These are phyloP conservation scores for Apamea epomidion DNA, from an alignment of 2,888 invertebrate species.

Conservation along the genomic window DNA sequence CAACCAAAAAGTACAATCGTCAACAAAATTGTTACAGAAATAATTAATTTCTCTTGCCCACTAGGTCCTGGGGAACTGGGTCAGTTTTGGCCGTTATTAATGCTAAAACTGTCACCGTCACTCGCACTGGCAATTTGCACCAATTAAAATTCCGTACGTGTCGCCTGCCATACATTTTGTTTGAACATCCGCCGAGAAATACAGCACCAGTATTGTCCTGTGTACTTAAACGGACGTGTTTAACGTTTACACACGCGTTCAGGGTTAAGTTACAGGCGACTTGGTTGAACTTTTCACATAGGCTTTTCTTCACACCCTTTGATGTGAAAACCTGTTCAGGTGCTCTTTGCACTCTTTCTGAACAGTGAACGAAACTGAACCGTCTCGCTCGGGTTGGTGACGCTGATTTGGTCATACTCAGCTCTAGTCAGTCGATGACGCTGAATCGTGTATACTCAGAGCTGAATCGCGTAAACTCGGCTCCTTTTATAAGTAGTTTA, in stretches of 20 bases:
- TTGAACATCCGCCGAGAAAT: conserved; percentile 77
- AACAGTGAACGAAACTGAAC: not conserved
- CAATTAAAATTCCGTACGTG: conserved; percentile 82
- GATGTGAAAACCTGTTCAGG: not conserved
- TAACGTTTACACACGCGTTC: conserved; percentile 70
- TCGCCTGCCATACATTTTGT: conserved; percentile 79
- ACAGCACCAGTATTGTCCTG: conserved; percentile 73
- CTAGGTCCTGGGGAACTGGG: conserved; percentile 52
- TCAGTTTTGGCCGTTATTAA: conserved; percentile 67
- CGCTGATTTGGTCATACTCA: too few relatives aligned
- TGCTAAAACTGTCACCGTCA: conserved; percentile 71
- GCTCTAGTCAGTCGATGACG: too few relatives aligned
- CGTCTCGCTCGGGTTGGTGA: not conserved
- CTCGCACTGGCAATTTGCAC: conserved; percentile 74
- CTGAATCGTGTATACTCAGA: too few relatives aligned
- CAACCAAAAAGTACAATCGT: conserved; percentile 56
- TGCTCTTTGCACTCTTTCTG: too few relatives aligned
- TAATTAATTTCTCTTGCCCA: conserved; percentile 61
- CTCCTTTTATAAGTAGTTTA: too few relatives aligned
- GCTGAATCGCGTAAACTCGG: too few relatives aligned
- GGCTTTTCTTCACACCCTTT: not conserved
- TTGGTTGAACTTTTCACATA: not conserved
- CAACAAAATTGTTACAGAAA: conserved; percentile 56
- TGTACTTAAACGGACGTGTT: conserved; percentile 78
- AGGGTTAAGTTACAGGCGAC: conserved; percentile 56